Evolutionary conservation across 1,140 invertebrate genomes (phyloP).

Genomic region (Dreissena rostriformis): DNA sequence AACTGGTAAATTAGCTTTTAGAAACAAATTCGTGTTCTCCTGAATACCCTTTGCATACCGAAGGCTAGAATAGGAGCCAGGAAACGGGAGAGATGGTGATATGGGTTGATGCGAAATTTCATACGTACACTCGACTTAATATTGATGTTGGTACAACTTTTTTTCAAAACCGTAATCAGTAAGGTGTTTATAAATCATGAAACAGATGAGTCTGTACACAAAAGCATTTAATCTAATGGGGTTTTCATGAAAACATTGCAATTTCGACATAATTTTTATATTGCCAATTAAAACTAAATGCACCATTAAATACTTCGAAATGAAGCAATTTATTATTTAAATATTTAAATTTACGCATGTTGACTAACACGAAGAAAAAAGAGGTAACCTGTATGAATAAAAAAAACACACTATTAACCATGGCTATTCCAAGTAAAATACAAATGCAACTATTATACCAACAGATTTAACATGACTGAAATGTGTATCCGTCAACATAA

Average conservation of each 20-base stretch:
- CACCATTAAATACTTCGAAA: neutral
- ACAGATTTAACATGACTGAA: neutral
- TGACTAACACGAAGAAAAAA: neutral
- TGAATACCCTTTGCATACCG: neutral
- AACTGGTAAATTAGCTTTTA: constrained; percentile 37
- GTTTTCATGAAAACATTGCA: neutral
- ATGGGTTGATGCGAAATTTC: constrained; percentile 32
- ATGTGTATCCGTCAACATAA: neutral
- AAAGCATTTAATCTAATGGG: neutral
- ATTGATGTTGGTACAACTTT: constrained; percentile 31
- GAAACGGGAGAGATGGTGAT: too few species aligned
- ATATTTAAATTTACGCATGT: neutral
- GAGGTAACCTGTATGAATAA: too few species aligned
- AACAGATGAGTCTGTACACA: neutral
- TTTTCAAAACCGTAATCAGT: neutral
- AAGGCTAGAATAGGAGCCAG: too few species aligned
- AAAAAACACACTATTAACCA: neutral
- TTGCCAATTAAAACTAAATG: neutral
- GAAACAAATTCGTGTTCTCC: constrained; percentile 7
- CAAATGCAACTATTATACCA: neutral
- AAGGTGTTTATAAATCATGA: neutral
- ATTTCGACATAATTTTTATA: neutral
- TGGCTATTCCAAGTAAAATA: neutral
- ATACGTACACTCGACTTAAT: constrained; percentile 21
- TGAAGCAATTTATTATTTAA: neutral